These are phyloP conservation scores for Malacosoma neustria DNA, from an alignment of 2,888 invertebrate species.

Conservation along the genomic window DNA sequence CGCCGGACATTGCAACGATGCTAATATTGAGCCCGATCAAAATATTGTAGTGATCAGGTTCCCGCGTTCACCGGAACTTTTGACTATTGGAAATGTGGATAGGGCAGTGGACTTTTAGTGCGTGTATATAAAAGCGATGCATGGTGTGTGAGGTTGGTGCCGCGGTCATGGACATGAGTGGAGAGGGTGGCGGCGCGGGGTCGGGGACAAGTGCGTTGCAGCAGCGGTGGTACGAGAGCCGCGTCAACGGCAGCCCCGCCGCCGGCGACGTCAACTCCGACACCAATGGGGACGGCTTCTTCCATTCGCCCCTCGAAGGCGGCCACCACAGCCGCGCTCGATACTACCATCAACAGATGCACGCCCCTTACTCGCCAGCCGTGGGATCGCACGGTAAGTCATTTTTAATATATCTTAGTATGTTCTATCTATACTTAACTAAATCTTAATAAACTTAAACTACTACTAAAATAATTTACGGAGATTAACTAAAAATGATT, in stretches of 20 bases:
- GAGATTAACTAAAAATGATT: constrained; percentile 18
- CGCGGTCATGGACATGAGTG: constrained; percentile 71
- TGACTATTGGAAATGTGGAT: constrained; percentile 57
- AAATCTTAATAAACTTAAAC: too few species aligned
- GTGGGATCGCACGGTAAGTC: constrained; percentile 70
- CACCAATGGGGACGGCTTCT: constrained; percentile 70
- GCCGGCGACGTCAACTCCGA: constrained; percentile 63
- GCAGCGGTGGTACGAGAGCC: constrained; percentile 73
- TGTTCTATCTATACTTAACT: constrained; percentile 14
- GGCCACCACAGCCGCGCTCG: constrained; percentile 71
- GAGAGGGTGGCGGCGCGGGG: constrained; percentile 57
- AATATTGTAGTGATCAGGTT: constrained; percentile 27
- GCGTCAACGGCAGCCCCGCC: constrained; percentile 70
- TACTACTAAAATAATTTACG: too few species aligned
- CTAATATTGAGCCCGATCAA: constrained; percentile 33
- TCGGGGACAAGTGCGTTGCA: constrained; percentile 59
- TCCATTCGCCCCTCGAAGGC: constrained; percentile 72
- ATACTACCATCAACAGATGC: constrained; percentile 75
- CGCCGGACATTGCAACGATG: constrained; percentile 21
- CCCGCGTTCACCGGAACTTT: constrained; percentile 17
- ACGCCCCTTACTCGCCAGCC: constrained; percentile 70
- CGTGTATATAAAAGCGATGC: constrained; percentile 67
- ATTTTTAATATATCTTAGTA: constrained; percentile 5
- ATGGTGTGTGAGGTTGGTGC: constrained; percentile 69
- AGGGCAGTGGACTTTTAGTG: constrained; percentile 62